Evolutionary conservation across 2,888 invertebrate genomes (phyloP).

Genomic region (Sinodicranocentrus sp.): DNA sequence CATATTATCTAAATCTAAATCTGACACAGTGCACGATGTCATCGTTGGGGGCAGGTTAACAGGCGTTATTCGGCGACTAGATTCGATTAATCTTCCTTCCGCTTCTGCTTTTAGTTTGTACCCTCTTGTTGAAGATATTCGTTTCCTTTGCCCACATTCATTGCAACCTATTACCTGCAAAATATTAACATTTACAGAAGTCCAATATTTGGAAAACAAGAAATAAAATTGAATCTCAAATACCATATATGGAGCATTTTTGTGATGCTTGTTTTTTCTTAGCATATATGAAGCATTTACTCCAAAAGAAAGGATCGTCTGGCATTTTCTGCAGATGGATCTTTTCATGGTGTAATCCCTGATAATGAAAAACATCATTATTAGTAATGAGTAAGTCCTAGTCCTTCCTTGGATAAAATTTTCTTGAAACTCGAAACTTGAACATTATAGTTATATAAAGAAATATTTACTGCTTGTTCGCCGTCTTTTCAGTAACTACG

Average conservation of each 20-base stretch:
- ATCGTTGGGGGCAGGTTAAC: no score
- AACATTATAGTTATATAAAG: no score
- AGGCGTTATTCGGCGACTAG: neutral
- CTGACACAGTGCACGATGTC: no score
- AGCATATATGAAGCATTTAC: slow-evolving; percentile 70
- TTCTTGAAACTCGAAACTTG: no score
- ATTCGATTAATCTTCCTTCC: neutral
- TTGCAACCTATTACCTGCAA: slow-evolving; percentile 39
- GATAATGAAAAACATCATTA: slow-evolving; percentile 13
- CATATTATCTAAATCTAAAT: no score
- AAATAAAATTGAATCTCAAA: no score
- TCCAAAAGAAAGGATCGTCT: slow-evolving; percentile 64
- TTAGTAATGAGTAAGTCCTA: no score
- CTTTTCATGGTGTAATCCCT: slow-evolving; percentile 75
- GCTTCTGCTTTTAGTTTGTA: slow-evolving; percentile 28
- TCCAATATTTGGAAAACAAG: neutral
- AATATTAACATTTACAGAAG: neutral
- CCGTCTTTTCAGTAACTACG: slow-evolving; percentile 72
- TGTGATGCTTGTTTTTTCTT: slow-evolving; percentile 60
- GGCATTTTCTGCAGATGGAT: slow-evolving; percentile 73
- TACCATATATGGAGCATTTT: slow-evolving; percentile 68
- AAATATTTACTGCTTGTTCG: slow-evolving; percentile 69
- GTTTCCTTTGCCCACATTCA: slow-evolving; percentile 36
- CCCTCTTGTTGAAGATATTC: slow-evolving; percentile 28
- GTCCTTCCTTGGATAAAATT: no score